Evolutionary conservation across 1,140 invertebrate species (phyloP), one percentile per base, ranked within the genome.

Genomic region (Drosophila busckii): DNA sequence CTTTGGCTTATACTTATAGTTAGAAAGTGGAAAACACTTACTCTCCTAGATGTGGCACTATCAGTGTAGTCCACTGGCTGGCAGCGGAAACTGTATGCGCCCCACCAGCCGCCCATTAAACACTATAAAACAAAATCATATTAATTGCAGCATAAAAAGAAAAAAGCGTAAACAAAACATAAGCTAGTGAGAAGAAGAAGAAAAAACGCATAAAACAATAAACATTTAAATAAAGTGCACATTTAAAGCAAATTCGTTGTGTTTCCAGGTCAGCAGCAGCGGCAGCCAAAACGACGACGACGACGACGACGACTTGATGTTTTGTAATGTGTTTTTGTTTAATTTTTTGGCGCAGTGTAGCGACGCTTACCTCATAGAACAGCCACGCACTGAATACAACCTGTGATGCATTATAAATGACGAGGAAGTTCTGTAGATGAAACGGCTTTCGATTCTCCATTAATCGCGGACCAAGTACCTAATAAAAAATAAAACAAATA

Each of bases 361-460:
- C 12, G n/a, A 16, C 50, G 87, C 88, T 90, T 90, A 95, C 94
- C 91, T 95, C 93, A 71, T 93, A 90, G 88, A 95, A 95, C 28
- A 97, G 88, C 92, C 94, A 96, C 34, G 90, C 88, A 70, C 93
- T 95, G 80, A 96, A 93, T 75, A 95, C 70, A 38, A 97, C 94
- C 91, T 97, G 94, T 62, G 93, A 90, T 48, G 94, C 89, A 89
- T 98, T 97, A 88, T 98, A 98, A 37, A 91, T 88, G 83, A 97
- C 91, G 63, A 97, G 89, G 16, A 93, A 88, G 56, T 92, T 91
- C 65, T 94, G 92, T 10, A 97, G 89, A 59, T 96, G 91, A 83
- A 94, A 93, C 2, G 96, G 93, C 88, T 95, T 93, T 66, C 95
- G 90, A 84, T 95, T 92, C 87, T 94, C 93, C 96, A 98, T 98